Base-by-base conservation (phyloP, 2,113 vertebrate genomes). In the Nibea albiflora region DNA sequence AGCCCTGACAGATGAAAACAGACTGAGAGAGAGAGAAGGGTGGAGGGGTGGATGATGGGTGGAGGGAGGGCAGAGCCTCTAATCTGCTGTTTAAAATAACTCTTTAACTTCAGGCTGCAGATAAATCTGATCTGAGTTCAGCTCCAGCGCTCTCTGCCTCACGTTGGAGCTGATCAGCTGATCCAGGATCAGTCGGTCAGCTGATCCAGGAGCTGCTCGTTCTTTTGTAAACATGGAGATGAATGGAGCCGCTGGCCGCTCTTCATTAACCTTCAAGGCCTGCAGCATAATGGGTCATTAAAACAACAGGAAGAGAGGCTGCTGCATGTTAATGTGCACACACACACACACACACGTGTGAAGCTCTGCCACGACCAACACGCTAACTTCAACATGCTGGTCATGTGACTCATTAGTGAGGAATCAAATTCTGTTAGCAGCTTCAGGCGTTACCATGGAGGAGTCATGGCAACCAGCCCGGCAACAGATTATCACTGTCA, bases 241-340 rank as follows among this genome's bases (percentile, higher is more conserved):
- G 80, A 90, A 90, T 89, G 81, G 80, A 47, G 78, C 80, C n/a
- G 86, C 73, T 1, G 20, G 54, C 7, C 68, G 76, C 74, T 75
- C 76, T 42, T 93, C 90, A 95, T 95, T 94, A 93, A 88, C 94
- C 91, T 94, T 94, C 93, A 95, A 95, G 92, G 93, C 84, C 85
- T 90, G 83, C 60, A 91, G 86, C 89, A 93, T 94, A 90, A 93
- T 94, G 90, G 88, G 93, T 92, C 82, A 54, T 11, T 49, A 47
- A 68, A 31, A 75, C 12, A 26, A 72, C 74, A 78, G 67, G 52
- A 83, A 31, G 58, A 5, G 39, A 26, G 3, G 65, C 58, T 24
- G 65, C 58, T 24, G 72, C 73, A 90, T 86, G 63, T 73, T 66
- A 84, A 89, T 83, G 60, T 47, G 8, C 35, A 39, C 7, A 39